Conservation (phyloP, 2,797 vertebrate species). For the Gila robusta region DNA sequence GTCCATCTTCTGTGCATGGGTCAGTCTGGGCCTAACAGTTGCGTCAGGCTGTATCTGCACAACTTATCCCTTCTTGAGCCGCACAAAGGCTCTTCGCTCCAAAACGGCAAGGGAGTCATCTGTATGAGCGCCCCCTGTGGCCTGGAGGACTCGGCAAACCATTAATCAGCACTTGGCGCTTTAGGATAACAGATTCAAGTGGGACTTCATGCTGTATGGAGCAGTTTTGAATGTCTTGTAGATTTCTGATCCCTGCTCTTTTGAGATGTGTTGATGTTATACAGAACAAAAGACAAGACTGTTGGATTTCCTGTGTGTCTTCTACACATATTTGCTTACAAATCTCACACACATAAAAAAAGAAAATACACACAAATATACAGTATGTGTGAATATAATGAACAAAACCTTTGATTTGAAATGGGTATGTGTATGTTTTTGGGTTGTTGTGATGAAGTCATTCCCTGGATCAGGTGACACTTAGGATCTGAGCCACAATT, state of each 20-base stretch:
- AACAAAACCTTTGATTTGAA: conserved; percentile 26
- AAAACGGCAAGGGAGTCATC: conserved; percentile 75
- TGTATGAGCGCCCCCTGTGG: conserved; percentile 55
- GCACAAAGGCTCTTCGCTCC: conserved; percentile 79
- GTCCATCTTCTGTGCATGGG: conserved; percentile 88
- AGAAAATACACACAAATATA: conserved; percentile 43
- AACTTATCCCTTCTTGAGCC: conserved; percentile 82
- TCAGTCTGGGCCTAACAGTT: conserved; percentile 84
- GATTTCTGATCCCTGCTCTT: conserved; percentile 25
- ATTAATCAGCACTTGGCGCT: conserved; percentile 43
- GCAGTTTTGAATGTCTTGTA: conserved; percentile 34
- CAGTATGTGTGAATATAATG: conserved; percentile 34
- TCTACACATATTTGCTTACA: conserved; percentile 18
- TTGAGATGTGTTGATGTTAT: conserved; percentile 35
- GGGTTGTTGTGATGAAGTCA: conserved; percentile 35
- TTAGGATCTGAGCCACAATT: conserved; percentile 34
- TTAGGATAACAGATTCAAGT: conserved; percentile 16
- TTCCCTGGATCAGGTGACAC: conserved; percentile 18
- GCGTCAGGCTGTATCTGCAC: conserved; percentile 86
- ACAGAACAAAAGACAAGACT: conserved; percentile 12
- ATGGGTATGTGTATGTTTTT: conserved; percentile 21
- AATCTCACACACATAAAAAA: conserved; percentile 39
- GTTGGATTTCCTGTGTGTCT: conserved; percentile 41
- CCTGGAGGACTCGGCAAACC: conserved; percentile 6
- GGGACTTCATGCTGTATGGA: conserved; percentile 23